Evolutionary conservation across 2,797 vertebrate genomes (phyloP).

Genomic region (Nannoperca obscura): DNA sequence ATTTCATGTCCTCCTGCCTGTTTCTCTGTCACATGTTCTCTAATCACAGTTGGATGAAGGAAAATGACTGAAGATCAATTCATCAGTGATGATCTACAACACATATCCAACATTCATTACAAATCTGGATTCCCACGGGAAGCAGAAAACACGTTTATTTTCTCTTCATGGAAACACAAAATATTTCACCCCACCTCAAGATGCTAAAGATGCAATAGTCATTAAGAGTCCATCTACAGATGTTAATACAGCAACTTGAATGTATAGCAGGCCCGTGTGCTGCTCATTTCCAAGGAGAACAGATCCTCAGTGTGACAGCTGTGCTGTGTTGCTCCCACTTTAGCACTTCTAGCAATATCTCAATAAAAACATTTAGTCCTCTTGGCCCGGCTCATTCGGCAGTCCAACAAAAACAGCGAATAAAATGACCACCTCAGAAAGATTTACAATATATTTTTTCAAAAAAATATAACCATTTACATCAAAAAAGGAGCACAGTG

Average conservation of each 20-base stretch:
- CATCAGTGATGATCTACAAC: not conserved
- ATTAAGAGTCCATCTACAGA: slow-evolving; percentile 1
- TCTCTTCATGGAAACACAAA: not conserved
- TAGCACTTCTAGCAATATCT: slow-evolving; percentile 1
- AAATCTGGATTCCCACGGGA: not conserved
- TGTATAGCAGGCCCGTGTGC: not conserved
- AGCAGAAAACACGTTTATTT: not conserved
- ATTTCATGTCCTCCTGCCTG: not conserved
- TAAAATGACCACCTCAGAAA: not conserved
- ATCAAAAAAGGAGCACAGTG: slow-evolving; percentile 1
- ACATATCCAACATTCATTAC: not conserved
- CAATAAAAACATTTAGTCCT: slow-evolving; percentile 8
- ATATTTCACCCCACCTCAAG: not conserved
- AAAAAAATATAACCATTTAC: not conserved
- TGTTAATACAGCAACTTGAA: not conserved
- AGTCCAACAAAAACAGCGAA: slow-evolving; percentile 8
- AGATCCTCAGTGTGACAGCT: not conserved
- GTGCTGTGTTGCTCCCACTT: not conserved
- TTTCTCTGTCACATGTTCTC: not conserved
- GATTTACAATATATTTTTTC: not conserved
- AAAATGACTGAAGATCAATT: not conserved
- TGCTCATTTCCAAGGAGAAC: not conserved
- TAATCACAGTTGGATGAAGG: not conserved
- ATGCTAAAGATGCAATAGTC: not conserved
- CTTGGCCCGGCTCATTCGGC: not conserved